These are phyloP conservation scores for Hypselothyrea guttata DNA, from an alignment of 2,888 invertebrate genomes.

Conservation along the genomic window DNA sequence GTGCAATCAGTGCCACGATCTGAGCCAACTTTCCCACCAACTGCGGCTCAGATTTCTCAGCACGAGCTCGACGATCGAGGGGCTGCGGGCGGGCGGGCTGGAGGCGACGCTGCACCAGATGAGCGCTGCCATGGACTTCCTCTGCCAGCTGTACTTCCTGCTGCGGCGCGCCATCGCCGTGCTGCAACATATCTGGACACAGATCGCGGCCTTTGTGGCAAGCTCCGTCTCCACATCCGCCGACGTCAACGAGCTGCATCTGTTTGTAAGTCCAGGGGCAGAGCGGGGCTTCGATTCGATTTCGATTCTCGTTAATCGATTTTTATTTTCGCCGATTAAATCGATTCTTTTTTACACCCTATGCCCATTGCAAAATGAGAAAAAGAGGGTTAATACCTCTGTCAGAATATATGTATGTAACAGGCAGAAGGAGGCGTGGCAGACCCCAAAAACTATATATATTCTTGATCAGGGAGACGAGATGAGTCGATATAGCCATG, in stretches of 20 bases:
- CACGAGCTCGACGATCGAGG: slow-evolving; percentile 59
- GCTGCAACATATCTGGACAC: slow-evolving; percentile 87
- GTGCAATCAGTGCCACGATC: slow-evolving; percentile 88
- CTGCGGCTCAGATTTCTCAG: slow-evolving; percentile 83
- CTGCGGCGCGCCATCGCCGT: slow-evolving; percentile 88
- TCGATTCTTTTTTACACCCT: too few species aligned
- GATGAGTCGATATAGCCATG: too few species aligned
- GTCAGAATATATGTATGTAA: too few species aligned
- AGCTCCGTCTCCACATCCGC: slow-evolving; percentile 85
- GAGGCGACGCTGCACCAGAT: slow-evolving; percentile 79
- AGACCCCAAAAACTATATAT: too few species aligned
- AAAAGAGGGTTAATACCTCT: too few species aligned
- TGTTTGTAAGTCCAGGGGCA: slow-evolving; percentile 59
- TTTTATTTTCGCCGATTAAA: too few species aligned
- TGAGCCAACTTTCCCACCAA: slow-evolving; percentile 87
- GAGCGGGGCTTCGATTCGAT: too few species aligned
- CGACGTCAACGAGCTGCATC: slow-evolving; percentile 39
- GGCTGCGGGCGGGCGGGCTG: too few species aligned
- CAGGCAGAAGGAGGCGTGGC: too few species aligned
- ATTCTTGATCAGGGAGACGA: too few species aligned
- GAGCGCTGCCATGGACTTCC: slow-evolving; percentile 84
- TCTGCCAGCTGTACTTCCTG: slow-evolving; percentile 87
- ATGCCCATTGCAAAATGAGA: not conserved
- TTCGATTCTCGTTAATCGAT: too few species aligned
- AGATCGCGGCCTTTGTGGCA: slow-evolving; percentile 89